Conservation (phyloP, 2,797 vertebrate species). For the Brotula barbata region DNA sequence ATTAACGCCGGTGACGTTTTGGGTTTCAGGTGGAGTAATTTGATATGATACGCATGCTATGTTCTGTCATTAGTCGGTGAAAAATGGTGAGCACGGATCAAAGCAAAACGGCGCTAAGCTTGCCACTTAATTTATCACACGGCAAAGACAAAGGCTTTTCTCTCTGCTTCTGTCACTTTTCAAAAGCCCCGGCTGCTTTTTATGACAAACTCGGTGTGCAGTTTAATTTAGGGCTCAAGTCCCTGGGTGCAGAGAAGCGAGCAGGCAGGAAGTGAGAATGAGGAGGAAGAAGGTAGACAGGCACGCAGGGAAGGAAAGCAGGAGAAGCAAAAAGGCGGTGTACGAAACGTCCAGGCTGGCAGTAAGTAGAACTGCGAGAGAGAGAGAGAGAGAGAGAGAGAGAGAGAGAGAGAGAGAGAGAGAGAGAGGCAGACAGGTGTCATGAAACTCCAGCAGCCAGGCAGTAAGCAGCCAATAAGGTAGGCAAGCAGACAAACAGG, state of each 20-base stretch:
- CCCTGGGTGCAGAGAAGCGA: conserved; percentile 80
- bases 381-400: conserved; percentile 20
- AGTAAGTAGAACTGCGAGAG: conserved; percentile 47
- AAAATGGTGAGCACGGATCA: conserved; percentile 83
- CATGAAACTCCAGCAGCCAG: conserved; percentile 57
- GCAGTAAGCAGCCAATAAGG: conserved; percentile 19
- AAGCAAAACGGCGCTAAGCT: conserved; percentile 85
- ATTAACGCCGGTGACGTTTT: conserved; percentile 76
- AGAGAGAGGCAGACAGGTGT: conserved; percentile 65
- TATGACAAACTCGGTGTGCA: conserved; percentile 89
- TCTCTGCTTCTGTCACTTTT: conserved; percentile 81
- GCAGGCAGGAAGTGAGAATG: conserved; percentile 62
- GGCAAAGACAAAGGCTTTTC: conserved; percentile 89
- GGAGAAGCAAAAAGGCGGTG: conserved; percentile 55
- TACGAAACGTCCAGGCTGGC: conserved; percentile 57
- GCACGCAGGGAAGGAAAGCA: conserved; percentile 47
- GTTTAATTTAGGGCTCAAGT: conserved; percentile 92
- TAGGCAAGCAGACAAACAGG: conserved; percentile 29
- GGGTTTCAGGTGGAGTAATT: conserved; percentile 82
- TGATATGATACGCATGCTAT: conserved; percentile 84
- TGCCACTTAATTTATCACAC: conserved; percentile 95
- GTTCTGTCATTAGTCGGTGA: conserved; percentile 84
- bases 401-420: conserved; percentile 34
- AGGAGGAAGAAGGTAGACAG: conserved; percentile 54
- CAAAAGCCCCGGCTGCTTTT: conserved; percentile 88